Base-by-base conservation (phyloP, 1,140 invertebrate species). In the Drosophila arawakana region DNA sequence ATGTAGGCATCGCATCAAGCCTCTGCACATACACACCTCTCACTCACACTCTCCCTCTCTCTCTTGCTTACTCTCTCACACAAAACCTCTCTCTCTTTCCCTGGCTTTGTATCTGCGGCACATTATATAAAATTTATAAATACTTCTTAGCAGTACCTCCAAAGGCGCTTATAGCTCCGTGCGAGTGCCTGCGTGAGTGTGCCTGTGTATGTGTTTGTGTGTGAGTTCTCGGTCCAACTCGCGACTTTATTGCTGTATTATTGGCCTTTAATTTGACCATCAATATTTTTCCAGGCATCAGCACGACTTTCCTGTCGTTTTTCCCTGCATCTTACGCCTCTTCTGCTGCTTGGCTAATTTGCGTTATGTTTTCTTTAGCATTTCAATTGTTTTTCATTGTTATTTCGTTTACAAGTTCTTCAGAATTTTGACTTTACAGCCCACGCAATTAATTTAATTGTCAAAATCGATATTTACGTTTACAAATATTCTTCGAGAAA, bases 101-200 rank as follows among this genome's bases (percentile, higher is more conserved):
- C 11, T 58, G 39, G 13, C 50, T 60, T 54, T 81, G 70, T 81
- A 63, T 74, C 54, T 73, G 39, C 30, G 63, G 75, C 78, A 83
- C 82, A 80, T 86, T 88, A 86, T 86, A 86, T 86, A 86, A 82
- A 86, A 86, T 86, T 86, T 86, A 86, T 86, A 86, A 86, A 86
- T 86, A 86, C 82, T 88, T 83, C 82, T 71, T 67, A 83, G 80
- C 80, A 73, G 49, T 78, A 77, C 68, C 82, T 83, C 72, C 62
- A 71, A 79, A 85, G 82, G 79, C 78, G 75, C 44, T 57, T 83
- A 21, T 50, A 70, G n/a, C 47, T 72, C 49, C 13, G 7, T 34
- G 8, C 43, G 52, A 18, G 35, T 49, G 13, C 25, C 25, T 52
- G 8, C 37, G 9, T 69, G n/a, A 61, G 35, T 52, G 34, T 60